phyloP scores from a whole-genome alignment of 2,113 vertebrate species.

The Vireo altiloquus region DNA sequence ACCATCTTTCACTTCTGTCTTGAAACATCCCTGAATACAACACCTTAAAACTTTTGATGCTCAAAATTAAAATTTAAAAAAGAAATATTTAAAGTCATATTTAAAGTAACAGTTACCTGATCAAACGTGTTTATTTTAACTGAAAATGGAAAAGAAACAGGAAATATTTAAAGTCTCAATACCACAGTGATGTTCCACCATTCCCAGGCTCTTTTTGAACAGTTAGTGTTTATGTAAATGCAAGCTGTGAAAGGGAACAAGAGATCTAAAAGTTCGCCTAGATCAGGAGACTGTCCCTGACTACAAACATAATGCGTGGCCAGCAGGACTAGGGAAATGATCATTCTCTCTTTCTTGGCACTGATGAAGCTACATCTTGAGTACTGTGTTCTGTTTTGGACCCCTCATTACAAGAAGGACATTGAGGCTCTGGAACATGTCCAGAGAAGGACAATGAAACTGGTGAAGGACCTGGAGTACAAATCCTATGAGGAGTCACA shows the following conservation, averaged over 20 bases:
- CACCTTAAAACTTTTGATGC: not conserved
- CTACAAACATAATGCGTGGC: not conserved
- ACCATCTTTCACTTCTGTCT: not conserved
- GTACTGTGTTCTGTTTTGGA: not conserved
- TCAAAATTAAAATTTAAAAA: not conserved
- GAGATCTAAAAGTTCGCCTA: not conserved
- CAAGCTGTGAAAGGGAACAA: not conserved
- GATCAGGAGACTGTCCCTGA: not conserved
- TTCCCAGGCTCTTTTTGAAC: not conserved
- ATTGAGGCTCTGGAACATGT: not conserved
- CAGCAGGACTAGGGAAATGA: not conserved
- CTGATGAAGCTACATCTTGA: not conserved
- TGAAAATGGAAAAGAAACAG: not conserved
- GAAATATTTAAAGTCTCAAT: not conserved
- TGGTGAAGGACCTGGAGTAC: not conserved
- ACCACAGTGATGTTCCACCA: not conserved
- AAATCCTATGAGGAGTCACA: accelerated
- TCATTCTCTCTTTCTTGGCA: not conserved
- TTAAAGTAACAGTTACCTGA: not conserved
- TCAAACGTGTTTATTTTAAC: not conserved
- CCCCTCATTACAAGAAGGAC: not conserved
- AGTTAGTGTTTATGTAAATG: not conserved
- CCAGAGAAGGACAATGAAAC: not conserved
- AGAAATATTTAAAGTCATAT: not conserved
- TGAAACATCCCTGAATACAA: not conserved